phyloP scores from a whole-genome alignment of 2,113 vertebrate species.

The Apistogramma diplotaenia region DNA sequence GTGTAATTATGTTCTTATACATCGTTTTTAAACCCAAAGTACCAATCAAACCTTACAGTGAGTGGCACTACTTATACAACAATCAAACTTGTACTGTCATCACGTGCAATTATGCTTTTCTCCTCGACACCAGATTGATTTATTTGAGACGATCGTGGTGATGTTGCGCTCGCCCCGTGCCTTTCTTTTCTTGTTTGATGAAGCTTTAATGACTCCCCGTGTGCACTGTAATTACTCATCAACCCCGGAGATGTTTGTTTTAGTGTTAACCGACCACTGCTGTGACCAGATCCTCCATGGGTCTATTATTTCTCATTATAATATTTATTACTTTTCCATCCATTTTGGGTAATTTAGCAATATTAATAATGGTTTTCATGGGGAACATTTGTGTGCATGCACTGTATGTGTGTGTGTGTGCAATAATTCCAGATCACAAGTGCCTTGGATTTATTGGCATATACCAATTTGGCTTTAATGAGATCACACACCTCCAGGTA shows the following conservation, averaged over 20 bases:
- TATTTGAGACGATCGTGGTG: slow-evolving; percentile 52
- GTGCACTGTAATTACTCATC: slow-evolving; percentile 64
- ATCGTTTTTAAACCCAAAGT: slow-evolving; percentile 6
- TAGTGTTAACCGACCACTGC: slow-evolving; percentile 67
- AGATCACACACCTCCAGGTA: slow-evolving; percentile 96
- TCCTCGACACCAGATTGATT: slow-evolving; percentile 44
- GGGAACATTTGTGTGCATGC: slow-evolving; percentile 47
- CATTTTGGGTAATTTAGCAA: slow-evolving; percentile 90
- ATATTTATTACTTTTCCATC: slow-evolving; percentile 87
- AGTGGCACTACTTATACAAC: not conserved
- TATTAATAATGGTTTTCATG: slow-evolving; percentile 80
- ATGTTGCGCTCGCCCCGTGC: slow-evolving; percentile 29
- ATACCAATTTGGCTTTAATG: slow-evolving; percentile 96
- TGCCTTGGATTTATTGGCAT: slow-evolving; percentile 89
- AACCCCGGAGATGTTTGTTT: slow-evolving; percentile 72
- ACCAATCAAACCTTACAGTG: slow-evolving; percentile 13
- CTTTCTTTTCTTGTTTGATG: slow-evolving; percentile 43
- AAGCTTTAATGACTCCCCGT: slow-evolving; percentile 60
- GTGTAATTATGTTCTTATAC: slow-evolving; percentile 21
- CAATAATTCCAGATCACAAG: slow-evolving; percentile 90
- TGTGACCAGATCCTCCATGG: slow-evolving; percentile 61
- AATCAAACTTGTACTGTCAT: slow-evolving; percentile 17
- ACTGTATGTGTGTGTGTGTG: not conserved
- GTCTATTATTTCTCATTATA: slow-evolving; percentile 70
- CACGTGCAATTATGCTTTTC: slow-evolving; percentile 10